Conservation (phyloP, 2,888 invertebrate genomes). For the Tenodera sinensis region DNA sequence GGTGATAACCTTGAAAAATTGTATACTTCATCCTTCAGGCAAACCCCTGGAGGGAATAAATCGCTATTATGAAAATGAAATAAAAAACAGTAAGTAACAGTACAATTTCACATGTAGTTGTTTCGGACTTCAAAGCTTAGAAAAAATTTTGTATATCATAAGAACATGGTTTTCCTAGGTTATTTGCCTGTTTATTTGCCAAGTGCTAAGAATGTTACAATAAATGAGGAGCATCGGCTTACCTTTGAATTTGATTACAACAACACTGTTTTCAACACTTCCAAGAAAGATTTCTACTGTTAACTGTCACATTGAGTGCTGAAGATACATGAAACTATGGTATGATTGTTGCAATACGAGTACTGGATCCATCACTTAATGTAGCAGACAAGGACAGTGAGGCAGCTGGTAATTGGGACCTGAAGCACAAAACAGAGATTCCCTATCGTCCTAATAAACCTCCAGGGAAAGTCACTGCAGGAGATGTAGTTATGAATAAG, state of each 20-base stretch:
- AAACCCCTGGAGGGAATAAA: not conserved
- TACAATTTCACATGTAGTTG: not conserved
- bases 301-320: not conserved
- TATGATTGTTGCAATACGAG: not conserved
- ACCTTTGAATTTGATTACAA: no score
- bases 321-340: not conserved
- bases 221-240: no score
- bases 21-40: not conserved
- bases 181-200: no score
- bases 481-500: not conserved
- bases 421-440: not conserved
- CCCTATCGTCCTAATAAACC: not conserved
- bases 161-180: no score
- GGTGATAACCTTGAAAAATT: not conserved
- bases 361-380: not conserved
- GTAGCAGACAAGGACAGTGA: not conserved
- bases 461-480: not conserved
- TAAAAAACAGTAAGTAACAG: not conserved
- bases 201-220: no score
- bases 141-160: no score
- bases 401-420: not conserved
- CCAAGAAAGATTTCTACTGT: no score
- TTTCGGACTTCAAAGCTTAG: not conserved
- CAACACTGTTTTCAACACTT: no score
- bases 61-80: conserved; percentile 4